Percentiles rank a stretch among this genome's conserved stretches.
phyloP scores from a whole-genome alignment of 2,113 vertebrate species.

The Coptodon bakossiorum region DNA sequence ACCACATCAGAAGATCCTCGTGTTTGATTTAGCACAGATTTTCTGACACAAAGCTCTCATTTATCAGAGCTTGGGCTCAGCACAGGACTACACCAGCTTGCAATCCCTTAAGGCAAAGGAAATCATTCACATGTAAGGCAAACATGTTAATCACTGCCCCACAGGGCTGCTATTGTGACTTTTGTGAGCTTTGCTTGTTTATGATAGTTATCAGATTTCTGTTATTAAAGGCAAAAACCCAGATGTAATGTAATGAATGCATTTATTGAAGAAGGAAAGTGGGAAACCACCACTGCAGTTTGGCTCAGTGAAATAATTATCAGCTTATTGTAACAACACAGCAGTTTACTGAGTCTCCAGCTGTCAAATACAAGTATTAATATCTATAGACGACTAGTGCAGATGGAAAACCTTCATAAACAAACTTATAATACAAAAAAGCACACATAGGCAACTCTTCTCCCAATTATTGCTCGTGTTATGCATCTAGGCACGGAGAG shows the following conservation, averaged over 20 bases:
- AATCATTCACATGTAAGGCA: not conserved
- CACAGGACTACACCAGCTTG: not conserved
- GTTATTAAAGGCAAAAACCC: not conserved
- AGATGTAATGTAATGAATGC: not conserved
- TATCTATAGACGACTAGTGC: not conserved
- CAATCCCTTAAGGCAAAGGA: not conserved
- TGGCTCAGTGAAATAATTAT: not conserved
- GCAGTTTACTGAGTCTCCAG: not conserved
- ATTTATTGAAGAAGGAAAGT: slow-evolving; percentile 27
- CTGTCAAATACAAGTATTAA: not conserved
- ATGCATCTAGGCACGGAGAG: not conserved
- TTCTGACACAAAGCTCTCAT: not conserved
- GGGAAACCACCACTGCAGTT: not conserved
- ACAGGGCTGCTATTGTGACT: not conserved
- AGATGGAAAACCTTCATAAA: not conserved
- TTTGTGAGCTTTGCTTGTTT: not conserved
- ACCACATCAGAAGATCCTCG: not conserved
- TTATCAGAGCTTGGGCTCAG: not conserved
- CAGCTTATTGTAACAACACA: not conserved
- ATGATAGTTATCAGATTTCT: not conserved
- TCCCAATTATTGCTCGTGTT: not conserved
- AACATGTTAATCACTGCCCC: not conserved
- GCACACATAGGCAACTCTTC: not conserved
- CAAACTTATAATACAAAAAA: not conserved
- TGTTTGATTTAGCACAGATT: not conserved